phyloP scores from a whole-genome alignment of 2,113 vertebrate species.

The Holacanthus passer region DNA sequence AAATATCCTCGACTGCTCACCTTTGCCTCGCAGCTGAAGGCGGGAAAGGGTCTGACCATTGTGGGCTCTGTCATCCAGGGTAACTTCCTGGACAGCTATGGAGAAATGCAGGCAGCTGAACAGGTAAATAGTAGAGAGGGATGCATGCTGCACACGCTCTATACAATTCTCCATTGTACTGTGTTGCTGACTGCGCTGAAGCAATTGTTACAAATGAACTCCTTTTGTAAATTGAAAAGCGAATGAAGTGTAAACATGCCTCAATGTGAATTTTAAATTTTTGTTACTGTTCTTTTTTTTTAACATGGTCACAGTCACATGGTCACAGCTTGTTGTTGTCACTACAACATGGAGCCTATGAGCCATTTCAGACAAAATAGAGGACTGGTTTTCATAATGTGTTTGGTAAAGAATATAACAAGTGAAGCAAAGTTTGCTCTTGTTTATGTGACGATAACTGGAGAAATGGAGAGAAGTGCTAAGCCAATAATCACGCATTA shows the following conservation, averaged over 20 bases:
- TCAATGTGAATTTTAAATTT: background rate
- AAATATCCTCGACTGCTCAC: constrained; percentile 97
- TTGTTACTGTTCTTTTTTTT: constrained; percentile 29
- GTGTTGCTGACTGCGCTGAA: constrained; percentile 10
- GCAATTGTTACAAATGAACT: constrained; percentile 40
- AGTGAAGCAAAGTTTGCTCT: background rate
- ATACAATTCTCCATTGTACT: constrained; percentile 13
- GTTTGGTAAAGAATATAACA: background rate
- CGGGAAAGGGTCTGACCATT: constrained; percentile 97
- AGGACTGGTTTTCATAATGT: constrained; percentile 9
- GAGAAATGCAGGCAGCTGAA: constrained; percentile 96
- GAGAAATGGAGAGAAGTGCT: background rate
- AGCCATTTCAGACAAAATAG: constrained; percentile 40
- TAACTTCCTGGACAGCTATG: constrained; percentile 95
- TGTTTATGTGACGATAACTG: constrained; percentile 5
- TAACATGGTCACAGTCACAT: too few relatives aligned
- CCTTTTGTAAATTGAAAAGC: constrained; percentile 31
- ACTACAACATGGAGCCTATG: constrained; percentile 16
- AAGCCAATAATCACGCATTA: background rate
- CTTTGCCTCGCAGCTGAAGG: constrained; percentile 97
- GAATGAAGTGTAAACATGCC: constrained; percentile 19
- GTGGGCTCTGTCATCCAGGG: constrained; percentile 96
- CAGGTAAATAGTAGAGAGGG: constrained; percentile 84
- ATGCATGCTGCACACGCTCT: background rate
- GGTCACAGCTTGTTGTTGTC: constrained; percentile 25